Percentiles rank a stretch among this genome's conserved stretches.
Conservation (phyloP, 1,140 invertebrate genomes). For the Drosophila saltans region DNA sequence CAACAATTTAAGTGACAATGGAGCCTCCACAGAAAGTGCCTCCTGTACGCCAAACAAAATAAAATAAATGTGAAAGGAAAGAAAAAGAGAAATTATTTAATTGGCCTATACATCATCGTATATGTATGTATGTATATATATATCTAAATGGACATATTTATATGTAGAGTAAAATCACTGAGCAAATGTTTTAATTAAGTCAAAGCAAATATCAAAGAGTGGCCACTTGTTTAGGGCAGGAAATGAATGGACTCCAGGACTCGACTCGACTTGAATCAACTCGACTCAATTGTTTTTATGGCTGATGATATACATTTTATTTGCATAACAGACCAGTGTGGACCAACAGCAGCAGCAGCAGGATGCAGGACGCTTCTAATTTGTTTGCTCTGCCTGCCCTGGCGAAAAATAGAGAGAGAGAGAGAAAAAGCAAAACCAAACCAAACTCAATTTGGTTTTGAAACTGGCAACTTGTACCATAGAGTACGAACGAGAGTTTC, state of each 20-base stretch:
- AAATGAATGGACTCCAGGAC: slow-evolving; percentile 66
- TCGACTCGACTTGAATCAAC: slow-evolving; percentile 15
- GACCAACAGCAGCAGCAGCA: background rate
- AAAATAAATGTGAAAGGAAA: slow-evolving; percentile 57
- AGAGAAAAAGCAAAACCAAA: slow-evolving; percentile 21
- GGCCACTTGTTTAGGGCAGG: slow-evolving; percentile 72
- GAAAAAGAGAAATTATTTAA: slow-evolving; percentile 46
- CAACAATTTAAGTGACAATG: slow-evolving; percentile 93
- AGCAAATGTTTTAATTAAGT: slow-evolving; percentile 82
- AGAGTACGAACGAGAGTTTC: slow-evolving; percentile 27
- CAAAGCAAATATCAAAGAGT: slow-evolving; percentile 77
- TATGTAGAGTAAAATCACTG: slow-evolving; percentile 60
- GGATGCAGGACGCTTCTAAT: slow-evolving; percentile 53
- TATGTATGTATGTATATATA: too few relatives aligned
- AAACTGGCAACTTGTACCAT: slow-evolving; percentile 74
- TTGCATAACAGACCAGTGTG: slow-evolving; percentile 65
- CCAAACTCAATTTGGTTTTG: slow-evolving; percentile 57
- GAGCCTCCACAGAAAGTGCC: slow-evolving; percentile 91
- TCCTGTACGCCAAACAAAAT: slow-evolving; percentile 84
- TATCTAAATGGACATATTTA: slow-evolving; percentile 20
- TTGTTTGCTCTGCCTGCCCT: slow-evolving; percentile 69
- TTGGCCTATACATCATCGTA: slow-evolving; percentile 54
- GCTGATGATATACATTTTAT: slow-evolving; percentile 54
- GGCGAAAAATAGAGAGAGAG: slow-evolving; percentile 26
- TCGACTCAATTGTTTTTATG: slow-evolving; percentile 51